phyloP scores from a whole-genome alignment of 2,797 vertebrate genomes.

The Trachurus trachurus region DNA sequence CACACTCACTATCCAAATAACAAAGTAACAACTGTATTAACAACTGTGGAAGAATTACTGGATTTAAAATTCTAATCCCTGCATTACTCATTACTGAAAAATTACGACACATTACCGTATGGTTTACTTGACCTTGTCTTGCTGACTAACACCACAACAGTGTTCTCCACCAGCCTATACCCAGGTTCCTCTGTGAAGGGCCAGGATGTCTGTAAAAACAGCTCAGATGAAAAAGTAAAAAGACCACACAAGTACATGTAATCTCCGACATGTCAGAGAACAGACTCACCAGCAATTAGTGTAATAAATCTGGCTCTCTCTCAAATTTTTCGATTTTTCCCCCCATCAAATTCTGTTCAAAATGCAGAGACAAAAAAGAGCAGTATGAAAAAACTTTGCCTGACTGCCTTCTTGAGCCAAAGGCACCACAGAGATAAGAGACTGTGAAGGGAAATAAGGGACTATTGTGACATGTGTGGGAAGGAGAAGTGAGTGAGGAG shows the following conservation, averaged over 20 bases:
- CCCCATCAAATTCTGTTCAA: not conserved
- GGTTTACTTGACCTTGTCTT: not conserved
- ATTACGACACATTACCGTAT: not conserved
- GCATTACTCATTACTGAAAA: not conserved
- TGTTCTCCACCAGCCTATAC: not conserved
- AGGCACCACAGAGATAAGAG: not conserved
- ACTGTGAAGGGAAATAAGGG: not conserved
- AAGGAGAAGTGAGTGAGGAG: not conserved
- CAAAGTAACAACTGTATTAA: not conserved
- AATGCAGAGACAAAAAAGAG: not conserved
- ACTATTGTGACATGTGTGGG: not conserved
- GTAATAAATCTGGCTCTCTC: not conserved
- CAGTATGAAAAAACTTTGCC: not conserved
- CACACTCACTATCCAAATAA: not conserved
- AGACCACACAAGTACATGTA: not conserved
- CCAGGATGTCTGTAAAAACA: not conserved
- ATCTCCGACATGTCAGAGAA: not conserved
- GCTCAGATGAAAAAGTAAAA: not conserved
- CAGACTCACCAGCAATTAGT: slow-evolving; percentile 15
- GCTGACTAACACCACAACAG: not conserved
- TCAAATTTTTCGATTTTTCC: not conserved
- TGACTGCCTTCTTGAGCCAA: not conserved
- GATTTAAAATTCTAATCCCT: not conserved
- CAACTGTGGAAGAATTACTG: not conserved
- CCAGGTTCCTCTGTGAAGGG: not conserved